phyloP scores from a whole-genome alignment of 2,888 invertebrate genomes.

The Cylindroiulus punctatus region DNA sequence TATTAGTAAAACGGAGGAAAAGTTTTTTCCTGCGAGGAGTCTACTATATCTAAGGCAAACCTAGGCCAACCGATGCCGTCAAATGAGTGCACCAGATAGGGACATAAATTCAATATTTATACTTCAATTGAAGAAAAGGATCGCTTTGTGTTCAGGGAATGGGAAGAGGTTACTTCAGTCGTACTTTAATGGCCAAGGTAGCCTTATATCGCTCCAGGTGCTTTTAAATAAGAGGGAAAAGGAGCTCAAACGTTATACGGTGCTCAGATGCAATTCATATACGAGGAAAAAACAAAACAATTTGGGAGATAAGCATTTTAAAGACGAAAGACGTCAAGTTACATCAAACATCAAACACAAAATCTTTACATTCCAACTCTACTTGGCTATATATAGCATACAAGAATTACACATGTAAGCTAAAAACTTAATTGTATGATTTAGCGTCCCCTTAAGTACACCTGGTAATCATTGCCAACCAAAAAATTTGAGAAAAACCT shows the following conservation, averaged over 20 bases:
- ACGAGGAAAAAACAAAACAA: background rate
- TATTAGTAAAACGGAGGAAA: background rate
- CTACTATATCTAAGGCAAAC: background rate
- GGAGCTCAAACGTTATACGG: background rate
- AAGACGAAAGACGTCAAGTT: background rate
- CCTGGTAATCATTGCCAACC: no score
- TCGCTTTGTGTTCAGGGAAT: background rate
- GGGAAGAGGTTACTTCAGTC: background rate
- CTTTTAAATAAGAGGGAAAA: background rate
- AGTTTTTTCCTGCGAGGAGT: background rate
- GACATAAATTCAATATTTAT: conserved; percentile 38
- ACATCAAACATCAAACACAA: background rate
- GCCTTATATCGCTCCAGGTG: background rate
- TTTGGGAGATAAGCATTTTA: background rate
- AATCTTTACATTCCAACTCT: no score
- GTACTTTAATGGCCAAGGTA: background rate
- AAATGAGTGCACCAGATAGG: background rate
- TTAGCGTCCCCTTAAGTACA: no score
- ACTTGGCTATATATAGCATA: no score
- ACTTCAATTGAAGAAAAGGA: background rate
- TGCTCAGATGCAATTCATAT: background rate
- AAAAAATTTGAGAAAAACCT: no score
- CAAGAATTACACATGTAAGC: no score
- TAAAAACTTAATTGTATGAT: no score
- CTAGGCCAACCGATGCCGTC: background rate